phyloP scores from a whole-genome alignment of 2,113 vertebrate species.

The Columbina picui region DNA sequence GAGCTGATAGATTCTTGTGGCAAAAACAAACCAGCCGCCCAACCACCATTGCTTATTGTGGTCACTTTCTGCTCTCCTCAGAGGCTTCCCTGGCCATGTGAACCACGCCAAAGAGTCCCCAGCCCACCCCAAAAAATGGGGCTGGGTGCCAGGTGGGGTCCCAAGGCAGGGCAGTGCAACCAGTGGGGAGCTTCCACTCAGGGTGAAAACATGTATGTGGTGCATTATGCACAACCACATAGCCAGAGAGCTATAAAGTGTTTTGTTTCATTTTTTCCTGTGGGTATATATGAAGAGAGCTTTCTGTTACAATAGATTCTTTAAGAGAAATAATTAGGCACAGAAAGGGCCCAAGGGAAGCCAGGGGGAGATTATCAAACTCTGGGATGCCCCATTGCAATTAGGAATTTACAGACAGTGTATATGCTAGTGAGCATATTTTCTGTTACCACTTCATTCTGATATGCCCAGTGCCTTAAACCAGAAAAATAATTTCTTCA shows the following conservation, averaged over 20 bases:
- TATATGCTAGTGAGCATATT: neutral
- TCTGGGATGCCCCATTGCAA: neutral
- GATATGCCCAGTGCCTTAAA: neutral
- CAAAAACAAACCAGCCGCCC: neutral
- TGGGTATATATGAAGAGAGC: neutral
- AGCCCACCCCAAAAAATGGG: neutral
- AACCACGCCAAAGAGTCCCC: neutral
- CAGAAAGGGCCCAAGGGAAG: neutral
- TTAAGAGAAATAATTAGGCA: slow-evolving; percentile 22
- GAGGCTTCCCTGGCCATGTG: neutral
- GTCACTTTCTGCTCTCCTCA: neutral
- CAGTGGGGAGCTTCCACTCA: neutral
- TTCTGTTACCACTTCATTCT: neutral
- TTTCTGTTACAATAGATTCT: neutral
- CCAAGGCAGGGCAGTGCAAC: neutral
- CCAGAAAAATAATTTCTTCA: neutral
- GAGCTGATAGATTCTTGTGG: neutral
- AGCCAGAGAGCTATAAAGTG: neutral
- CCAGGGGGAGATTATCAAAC: neutral
- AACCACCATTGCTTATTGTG: neutral
- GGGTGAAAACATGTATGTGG: neutral
- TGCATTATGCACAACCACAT: neutral
- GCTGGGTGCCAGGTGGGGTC: neutral
- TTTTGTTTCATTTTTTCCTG: neutral
- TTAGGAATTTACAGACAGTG: neutral